These are phyloP conservation scores for Ceratina australensis DNA, from an alignment of 1,140 invertebrate species.

Conservation along the genomic window DNA sequence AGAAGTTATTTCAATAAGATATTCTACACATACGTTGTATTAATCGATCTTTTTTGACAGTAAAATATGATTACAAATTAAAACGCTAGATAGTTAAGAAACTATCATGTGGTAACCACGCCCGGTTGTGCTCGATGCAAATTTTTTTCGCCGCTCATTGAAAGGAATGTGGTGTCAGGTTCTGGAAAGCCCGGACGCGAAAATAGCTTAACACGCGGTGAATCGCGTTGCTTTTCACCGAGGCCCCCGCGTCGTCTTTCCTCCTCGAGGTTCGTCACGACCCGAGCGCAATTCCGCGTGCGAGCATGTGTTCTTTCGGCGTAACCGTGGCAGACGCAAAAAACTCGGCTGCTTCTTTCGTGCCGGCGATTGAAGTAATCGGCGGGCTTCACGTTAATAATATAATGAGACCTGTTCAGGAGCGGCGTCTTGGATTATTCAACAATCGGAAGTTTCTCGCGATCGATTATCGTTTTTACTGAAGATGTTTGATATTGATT, in stretches of 20 bases:
- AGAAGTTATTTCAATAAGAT: no score
- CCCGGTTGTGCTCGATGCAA: neutral
- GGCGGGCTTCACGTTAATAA: constrained; percentile 11
- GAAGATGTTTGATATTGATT: neutral
- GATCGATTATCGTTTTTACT: constrained; percentile 26
- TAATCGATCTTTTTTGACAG: no score
- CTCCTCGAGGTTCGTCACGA: neutral
- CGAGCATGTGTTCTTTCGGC: constrained; percentile 2
- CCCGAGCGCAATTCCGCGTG: constrained; percentile 32
- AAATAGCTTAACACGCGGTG: constrained; percentile 52
- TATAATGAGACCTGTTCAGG: constrained; percentile 29
- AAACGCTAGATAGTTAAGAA: no score
- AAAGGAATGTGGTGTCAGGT: constrained; percentile 52
- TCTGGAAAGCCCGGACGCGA: constrained; percentile 58
- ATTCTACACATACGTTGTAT: no score
- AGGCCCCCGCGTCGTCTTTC: constrained; percentile 22
- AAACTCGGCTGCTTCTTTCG: constrained; percentile 27
- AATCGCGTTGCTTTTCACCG: constrained; percentile 50
- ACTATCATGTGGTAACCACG: no score
- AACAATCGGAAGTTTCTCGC: neutral
- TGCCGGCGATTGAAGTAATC: constrained; percentile 25
- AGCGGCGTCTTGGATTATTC: neutral
- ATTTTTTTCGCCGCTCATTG: constrained; percentile 27
- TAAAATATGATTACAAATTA: no score
- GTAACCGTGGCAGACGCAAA: constrained; percentile 5